Base-by-base conservation (phyloP, 2,113 vertebrate species). In the Myanophis thanlyinensis region DNA sequence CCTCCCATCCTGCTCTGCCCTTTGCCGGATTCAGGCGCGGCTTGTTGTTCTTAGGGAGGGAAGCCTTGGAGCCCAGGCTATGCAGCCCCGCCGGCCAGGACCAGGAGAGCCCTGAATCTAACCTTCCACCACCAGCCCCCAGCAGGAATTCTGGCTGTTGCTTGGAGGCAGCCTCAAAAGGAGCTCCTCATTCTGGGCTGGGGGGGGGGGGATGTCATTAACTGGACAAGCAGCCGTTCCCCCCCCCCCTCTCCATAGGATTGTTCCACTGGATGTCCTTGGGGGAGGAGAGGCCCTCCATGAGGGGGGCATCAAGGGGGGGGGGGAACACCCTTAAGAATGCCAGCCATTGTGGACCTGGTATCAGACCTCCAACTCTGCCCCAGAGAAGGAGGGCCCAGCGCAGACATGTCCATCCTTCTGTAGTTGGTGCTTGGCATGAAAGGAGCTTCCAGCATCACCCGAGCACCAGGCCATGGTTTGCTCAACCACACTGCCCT, bases 121-220 rank as follows among this genome's bases (percentile, higher is more conserved):
- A n/a, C 35, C 6, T 0, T 22, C 25, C 23, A 1, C 10, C 18
- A 0, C 18, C 40, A 0, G 8, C 6, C 7, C 15, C 18, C 40
- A 2, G 59, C 30, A 13, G 59, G 27, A 12, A 27, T 4, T 4
- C 25, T 1, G 27, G 27, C 59, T 30, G 27, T 30, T 9, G 9
- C 9, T 62, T 11, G 56, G 13, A 62, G 27, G 3, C 59, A 62
- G 27, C 59, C 56, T 1, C 11, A 0, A 20, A 56, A 56, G 54
- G 54, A 56, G 54, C 8, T 7, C 54, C 23, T 25, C 54, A 8
- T 25, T 11, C 59, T 59, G 56, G 25, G 7, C 56, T 25, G 6
- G 23, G 3, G 54, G 53, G 53, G 54, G 2, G 49, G 8, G 49
- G 8, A n/a, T n/a, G 25, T 13, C 59, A 4, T 27, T 4, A 30